Conservation (phyloP, 2,888 invertebrate species). For the Acrobasis consociella region DNA sequence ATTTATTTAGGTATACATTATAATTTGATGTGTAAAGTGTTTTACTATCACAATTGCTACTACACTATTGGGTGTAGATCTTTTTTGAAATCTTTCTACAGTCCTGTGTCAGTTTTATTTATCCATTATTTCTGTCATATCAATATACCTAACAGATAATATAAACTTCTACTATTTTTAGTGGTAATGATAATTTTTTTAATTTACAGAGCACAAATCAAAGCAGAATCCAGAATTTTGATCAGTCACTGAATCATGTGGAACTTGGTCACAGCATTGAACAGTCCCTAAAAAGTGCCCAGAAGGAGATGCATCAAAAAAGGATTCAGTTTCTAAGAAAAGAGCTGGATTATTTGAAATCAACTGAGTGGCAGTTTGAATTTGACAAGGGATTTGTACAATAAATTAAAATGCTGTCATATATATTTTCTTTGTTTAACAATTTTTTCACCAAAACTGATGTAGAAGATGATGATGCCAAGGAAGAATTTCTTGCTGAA, state of each 20-base stretch:
- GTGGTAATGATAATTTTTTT: too few species aligned
- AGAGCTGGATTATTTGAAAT: conserved; percentile 89
- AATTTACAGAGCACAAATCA: conserved; percentile 59
- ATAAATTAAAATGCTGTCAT: conserved; percentile 69
- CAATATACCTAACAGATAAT: too few species aligned
- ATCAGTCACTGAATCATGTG: conserved; percentile 76
- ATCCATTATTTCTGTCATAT: too few species aligned
- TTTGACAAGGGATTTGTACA: conserved; percentile 86
- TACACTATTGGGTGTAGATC: too few species aligned
- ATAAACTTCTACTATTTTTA: too few species aligned
- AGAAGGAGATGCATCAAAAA: conserved; percentile 87
- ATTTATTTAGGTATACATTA: too few species aligned
- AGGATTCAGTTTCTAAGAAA: conserved; percentile 87
- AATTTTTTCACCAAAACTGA: conserved; percentile 52
- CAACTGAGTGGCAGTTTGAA: conserved; percentile 92
- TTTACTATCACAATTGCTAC: background rate
- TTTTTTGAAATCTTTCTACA: too few species aligned
- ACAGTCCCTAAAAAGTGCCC: conserved; percentile 79
- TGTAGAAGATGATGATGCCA: conserved; percentile 43
- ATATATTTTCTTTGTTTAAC: conserved; percentile 63
- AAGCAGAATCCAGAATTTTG: conserved; percentile 63
- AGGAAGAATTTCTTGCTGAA: conserved; percentile 65
- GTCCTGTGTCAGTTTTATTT: too few species aligned
- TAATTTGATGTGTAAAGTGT: too few species aligned
- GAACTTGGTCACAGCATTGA: conserved; percentile 81